Evolutionary conservation across 2,888 invertebrate species (phyloP), one percentile per base, ranked within the genome.

Genomic region (Ophraella communa): DNA sequence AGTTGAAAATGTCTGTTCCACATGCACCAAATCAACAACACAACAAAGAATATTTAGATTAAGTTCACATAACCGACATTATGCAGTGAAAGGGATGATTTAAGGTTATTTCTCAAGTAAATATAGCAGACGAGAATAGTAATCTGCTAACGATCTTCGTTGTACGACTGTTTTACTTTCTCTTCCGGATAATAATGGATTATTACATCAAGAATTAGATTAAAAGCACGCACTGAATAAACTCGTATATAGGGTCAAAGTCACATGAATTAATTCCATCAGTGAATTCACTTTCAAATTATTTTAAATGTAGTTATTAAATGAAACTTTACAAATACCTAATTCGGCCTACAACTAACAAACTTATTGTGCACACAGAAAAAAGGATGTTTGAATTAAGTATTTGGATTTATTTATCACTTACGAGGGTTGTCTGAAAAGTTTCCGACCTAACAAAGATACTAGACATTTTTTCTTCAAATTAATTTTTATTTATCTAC

Each of bases 91-190:
- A 47, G 57, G 47, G 57, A 57, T 57, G 57, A 47, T 57, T 57
- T 57, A 57, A 49, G 47, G n/a, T 24, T 47, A 57, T 49, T 57
- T 57, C 57, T 57, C 47, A 57, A 57, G 57, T 33, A 57, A 57
- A 56, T 24, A 45, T 14, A 5, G 49, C 27, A n/a, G n/a, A 11
- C n/a, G 18, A 55, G 56, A 56, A 56, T 18, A 30, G 7, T 44
- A 56, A 56, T 56, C 21, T 56, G 24, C 56, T 59, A 51, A 59
- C 51, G 10, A 59, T 17, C 51, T n/a, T 7, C n/a, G 44, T 60
- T 53, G 44, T 44, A 59, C 51, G 65, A 68, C 61, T 53, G 63
- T 54, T 56, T 62, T 51, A 65, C 68, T 68, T 68, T 68, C 68
- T 63, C 68, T 68, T 68, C 68, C 68, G 65, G 33, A 56, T 52